Evolutionary conservation across 2,797 vertebrate species (phyloP).

Genomic region (Taeniopygia guttata): DNA sequence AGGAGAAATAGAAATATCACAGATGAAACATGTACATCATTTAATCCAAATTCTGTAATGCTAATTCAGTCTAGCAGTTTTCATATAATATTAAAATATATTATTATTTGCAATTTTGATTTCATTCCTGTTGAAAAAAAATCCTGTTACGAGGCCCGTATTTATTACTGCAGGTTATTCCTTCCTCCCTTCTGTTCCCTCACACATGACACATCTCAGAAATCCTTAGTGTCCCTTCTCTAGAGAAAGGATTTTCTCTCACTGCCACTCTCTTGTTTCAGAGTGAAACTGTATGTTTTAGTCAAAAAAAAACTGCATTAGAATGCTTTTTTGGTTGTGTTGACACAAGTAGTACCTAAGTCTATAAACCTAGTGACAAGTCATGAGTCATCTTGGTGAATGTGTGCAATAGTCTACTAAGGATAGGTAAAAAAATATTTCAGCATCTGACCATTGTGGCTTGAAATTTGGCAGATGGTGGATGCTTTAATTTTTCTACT

Average conservation of each 20-base stretch:
- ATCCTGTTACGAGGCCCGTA: neutral
- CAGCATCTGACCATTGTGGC: neutral
- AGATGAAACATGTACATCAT: neutral
- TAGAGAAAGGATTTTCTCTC: neutral
- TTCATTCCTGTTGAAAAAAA: neutral
- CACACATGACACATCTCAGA: neutral
- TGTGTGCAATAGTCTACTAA: fast-evolving
- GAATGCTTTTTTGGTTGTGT: neutral
- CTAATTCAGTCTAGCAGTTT: neutral
- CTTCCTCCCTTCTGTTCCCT: neutral
- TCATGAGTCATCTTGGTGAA: neutral
- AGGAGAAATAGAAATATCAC: neutral
- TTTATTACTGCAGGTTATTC: neutral
- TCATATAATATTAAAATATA: neutral
- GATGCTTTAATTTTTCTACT: neutral
- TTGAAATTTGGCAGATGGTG: neutral
- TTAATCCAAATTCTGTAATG: neutral
- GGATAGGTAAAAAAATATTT: neutral
- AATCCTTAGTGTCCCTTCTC: neutral
- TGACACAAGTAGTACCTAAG: neutral
- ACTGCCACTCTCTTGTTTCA: neutral
- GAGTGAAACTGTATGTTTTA: neutral
- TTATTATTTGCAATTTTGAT: neutral
- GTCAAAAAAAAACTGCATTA: neutral
- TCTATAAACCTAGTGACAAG: neutral